Base-by-base conservation (phyloP, 2,113 vertebrate species). In the Dascyllus trimaculatus region DNA sequence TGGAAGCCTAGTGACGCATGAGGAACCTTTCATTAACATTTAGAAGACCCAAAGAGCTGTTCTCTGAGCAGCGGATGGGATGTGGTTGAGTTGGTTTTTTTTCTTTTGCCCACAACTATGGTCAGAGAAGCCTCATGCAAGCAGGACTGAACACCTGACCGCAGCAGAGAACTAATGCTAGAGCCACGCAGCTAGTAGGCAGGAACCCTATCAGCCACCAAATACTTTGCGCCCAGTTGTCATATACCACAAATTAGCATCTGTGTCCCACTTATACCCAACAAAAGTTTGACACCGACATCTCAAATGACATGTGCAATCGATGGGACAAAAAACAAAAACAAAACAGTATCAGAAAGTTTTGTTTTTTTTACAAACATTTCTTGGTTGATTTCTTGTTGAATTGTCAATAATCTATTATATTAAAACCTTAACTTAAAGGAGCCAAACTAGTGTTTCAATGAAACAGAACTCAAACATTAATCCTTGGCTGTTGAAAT, bases 1-100 rank as follows among this genome's bases (percentile, higher is more conserved):
- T 68, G 83, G 84, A 89, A 88, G 87, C 85, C 79, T 76, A 74
- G 67, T 88, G 81, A 89, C 89, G 75, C 79, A 87, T 71, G 62
- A 88, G 60, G 58, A 80, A 45, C 43, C 70, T 69, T 60, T 80
- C 60, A 24, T 78, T 61, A 69, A 88, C 17, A 62, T 67, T 22
- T 21, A 78, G n/a, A 40, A 57, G 56, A 54, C 15, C 46, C 60
- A 52, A 38, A 53, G 56, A 75, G 35, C 60, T 71, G 65, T 57
- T 82, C 19, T 64, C 61, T 72, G 52, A 78, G 76, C 59, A 75
- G 64, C 29, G 21, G 68, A 73, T 51, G 22, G 46, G 46, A 63
- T 53, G 76, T 45, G 38, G 85, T 66, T 38, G n/a, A 81, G 82
- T 79, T 67, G 25, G 32, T 35, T 35, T 35, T 35, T 65, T 54